Conservation (phyloP, 2,797 vertebrate species). For the Lemur catta region DNA sequence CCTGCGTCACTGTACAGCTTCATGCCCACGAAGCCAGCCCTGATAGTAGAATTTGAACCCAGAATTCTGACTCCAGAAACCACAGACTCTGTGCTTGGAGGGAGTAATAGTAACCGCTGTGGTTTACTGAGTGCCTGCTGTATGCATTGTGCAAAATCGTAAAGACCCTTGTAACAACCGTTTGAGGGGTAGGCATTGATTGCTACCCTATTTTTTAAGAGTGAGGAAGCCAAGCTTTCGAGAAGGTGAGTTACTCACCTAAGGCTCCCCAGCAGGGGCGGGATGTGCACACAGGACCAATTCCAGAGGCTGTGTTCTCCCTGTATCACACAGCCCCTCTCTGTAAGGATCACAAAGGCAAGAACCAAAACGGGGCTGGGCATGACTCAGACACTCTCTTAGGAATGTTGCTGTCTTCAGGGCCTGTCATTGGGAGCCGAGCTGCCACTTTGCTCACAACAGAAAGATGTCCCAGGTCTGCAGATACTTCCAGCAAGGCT, state of each 20-base stretch:
- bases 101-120: not conserved
- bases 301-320: not conserved
- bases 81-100: not conserved
- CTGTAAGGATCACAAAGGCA: not conserved
- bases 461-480: slow-evolving; percentile 83
- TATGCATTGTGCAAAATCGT: not conserved
- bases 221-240: not conserved
- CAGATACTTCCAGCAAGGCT: slow-evolving; percentile 90
- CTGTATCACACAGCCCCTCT: not conserved
- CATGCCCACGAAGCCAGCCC: not conserved
- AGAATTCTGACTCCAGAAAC: not conserved
- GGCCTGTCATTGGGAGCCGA: slow-evolving; percentile 83
- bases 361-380: not conserved
- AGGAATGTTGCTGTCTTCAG: slow-evolving; percentile 87
- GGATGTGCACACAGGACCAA: not conserved
- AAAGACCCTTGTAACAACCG: not conserved
- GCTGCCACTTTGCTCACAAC: slow-evolving; percentile 86
- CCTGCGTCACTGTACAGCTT: too few species aligned
- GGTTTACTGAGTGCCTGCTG: not conserved
- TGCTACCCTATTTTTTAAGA: not conserved
- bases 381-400: not conserved
- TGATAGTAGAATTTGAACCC: not conserved
- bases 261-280: not conserved
- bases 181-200: not conserved
- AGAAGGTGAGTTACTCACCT: not conserved